phyloP scores from a whole-genome alignment of 2,113 vertebrate species.

The Solenodon paradoxus region DNA sequence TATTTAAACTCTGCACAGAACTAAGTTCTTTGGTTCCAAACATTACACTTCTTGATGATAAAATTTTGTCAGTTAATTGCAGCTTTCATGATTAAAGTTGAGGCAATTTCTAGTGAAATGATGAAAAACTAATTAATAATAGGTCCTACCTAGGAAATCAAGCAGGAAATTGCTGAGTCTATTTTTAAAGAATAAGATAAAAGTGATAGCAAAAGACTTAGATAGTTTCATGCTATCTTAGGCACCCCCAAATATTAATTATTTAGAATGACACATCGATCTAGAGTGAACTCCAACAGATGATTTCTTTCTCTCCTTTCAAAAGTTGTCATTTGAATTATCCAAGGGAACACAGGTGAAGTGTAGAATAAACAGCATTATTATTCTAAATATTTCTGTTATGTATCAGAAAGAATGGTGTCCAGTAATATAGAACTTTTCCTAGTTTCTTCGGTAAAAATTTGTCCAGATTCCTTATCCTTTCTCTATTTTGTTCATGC shows the following conservation, averaged over 20 bases:
- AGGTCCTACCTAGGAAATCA: constrained; percentile 30
- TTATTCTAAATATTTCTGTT: not conserved
- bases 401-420: not conserved
- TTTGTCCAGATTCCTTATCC: not conserved
- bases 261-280: not conserved
- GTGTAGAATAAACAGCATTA: not conserved
- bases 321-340: not conserved
- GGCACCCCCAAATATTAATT: not conserved
- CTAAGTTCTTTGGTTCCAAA: constrained; percentile 33
- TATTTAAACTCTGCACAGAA: not conserved
- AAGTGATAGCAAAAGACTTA: not conserved
- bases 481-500: not conserved
- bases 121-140: constrained; percentile 39
- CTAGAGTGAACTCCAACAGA: not conserved
- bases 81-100: constrained; percentile 2
- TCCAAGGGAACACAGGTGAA: not conserved
- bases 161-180: constrained; percentile 30
- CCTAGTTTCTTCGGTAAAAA: not conserved
- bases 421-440: not conserved
- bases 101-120: not conserved
- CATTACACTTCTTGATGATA: constrained; percentile 12
- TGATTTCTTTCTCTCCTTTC: not conserved
- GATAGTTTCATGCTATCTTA: not conserved
- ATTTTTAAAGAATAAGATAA: not conserved
- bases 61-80: not conserved